Conservation (phyloP, 2,797 vertebrate genomes). For the Pygocentrus nattereri region DNA sequence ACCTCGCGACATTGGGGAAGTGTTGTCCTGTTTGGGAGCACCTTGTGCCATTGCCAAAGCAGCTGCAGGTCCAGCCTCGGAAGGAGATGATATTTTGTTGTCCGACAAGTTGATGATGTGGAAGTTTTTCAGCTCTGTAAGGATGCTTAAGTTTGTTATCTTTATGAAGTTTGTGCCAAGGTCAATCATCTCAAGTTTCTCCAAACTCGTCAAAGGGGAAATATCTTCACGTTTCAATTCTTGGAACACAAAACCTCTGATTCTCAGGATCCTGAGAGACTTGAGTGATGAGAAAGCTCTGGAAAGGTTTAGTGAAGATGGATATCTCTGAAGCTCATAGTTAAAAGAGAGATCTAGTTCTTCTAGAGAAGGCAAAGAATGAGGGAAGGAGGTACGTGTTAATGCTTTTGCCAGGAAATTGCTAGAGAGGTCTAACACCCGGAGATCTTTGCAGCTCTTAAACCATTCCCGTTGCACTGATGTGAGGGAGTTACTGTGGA, state of each 20-base stretch:
- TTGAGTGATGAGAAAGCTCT: slow-evolving; percentile 78
- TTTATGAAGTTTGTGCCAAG: slow-evolving; percentile 97
- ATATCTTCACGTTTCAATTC: slow-evolving; percentile 78
- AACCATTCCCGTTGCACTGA: slow-evolving; percentile 84
- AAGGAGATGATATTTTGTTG: slow-evolving; percentile 94
- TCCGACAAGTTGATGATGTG: slow-evolving; percentile 88
- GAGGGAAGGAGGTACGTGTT: slow-evolving; percentile 80
- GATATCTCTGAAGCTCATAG: slow-evolving; percentile 87
- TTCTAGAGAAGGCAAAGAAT: slow-evolving; percentile 79
- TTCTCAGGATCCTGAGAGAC: slow-evolving; percentile 81
- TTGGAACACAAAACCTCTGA: slow-evolving; percentile 92
- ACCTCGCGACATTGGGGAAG: slow-evolving; percentile 73
- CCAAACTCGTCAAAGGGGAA: slow-evolving; percentile 76
- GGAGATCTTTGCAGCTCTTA: slow-evolving; percentile 73
- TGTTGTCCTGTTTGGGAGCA: slow-evolving; percentile 24
- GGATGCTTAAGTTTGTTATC: slow-evolving; percentile 82
- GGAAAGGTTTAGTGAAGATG: slow-evolving; percentile 79
- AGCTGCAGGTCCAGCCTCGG: slow-evolving; percentile 67
- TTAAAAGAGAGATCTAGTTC: slow-evolving; percentile 94
- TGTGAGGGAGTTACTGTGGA: slow-evolving; percentile 92
- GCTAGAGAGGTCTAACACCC: slow-evolving; percentile 89
- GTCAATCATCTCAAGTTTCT: slow-evolving; percentile 87
- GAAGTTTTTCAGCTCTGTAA: slow-evolving; percentile 82
- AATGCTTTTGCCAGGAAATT: slow-evolving; percentile 89
- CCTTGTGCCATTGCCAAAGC: slow-evolving; percentile 48